Percentiles rank a stretch among this genome's conserved stretches.
These are phyloP conservation scores for Nasua narica DNA, from an alignment of 2,797 vertebrate species.

Conservation along the genomic window DNA sequence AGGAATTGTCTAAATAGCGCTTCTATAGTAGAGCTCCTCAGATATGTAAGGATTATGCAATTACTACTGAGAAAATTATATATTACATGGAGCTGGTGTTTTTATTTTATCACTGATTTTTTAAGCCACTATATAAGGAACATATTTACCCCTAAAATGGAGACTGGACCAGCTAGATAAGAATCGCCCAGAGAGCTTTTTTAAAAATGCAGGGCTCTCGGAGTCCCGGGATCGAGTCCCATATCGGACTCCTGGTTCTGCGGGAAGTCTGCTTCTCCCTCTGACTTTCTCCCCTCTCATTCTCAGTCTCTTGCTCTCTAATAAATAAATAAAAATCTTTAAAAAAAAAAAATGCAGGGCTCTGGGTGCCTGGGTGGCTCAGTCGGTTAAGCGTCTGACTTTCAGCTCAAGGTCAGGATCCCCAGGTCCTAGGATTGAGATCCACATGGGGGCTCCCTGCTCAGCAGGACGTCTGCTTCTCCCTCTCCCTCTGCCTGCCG, in stretches of 20 bases:
- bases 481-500: background rate
- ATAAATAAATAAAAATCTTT: background rate
- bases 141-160: background rate
- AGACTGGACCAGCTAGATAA: background rate
- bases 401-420: background rate
- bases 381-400: background rate
- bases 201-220: background rate
- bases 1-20: background rate
- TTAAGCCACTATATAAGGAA: background rate
- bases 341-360: background rate
- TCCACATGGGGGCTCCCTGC: background rate
- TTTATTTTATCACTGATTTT: background rate
- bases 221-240: too few species aligned
- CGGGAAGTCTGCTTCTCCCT: too few species aligned
- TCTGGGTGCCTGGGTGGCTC: background rate
- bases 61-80: background rate
- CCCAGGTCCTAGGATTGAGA: background rate
- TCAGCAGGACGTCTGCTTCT: background rate
- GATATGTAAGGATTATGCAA: background rate
- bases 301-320: too few species aligned
- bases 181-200: background rate
- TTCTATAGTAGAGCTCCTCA: background rate
- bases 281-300: rapidly evolving
- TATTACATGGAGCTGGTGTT: background rate
- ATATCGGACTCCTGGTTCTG: too few species aligned